These are phyloP conservation scores for Cremastinae sp. DNA, from an alignment of 2,888 invertebrate species.

Conservation along the genomic window DNA sequence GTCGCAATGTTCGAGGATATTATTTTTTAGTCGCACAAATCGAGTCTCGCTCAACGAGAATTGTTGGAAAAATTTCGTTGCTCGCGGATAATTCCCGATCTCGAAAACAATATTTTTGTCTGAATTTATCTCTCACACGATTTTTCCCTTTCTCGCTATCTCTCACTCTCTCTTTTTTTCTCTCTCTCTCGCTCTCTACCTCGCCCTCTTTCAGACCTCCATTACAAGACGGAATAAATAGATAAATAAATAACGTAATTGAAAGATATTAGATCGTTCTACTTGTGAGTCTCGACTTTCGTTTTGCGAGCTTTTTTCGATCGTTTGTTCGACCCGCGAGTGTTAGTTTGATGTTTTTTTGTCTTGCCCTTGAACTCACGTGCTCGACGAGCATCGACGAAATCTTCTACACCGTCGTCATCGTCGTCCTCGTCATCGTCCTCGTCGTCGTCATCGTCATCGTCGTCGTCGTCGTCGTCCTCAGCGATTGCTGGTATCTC, in stretches of 20 bases:
- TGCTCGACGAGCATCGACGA: constrained; percentile 87
- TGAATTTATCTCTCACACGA: constrained; percentile 1
- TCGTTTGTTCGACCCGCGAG: constrained; percentile 61
- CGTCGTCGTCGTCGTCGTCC: constrained; percentile 83
- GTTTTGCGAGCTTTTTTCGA: constrained; percentile 73
- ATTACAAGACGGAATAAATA: constrained; percentile 18
- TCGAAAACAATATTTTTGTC: constrained; percentile 3
- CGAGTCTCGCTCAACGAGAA: constrained; percentile 18
- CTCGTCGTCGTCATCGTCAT: constrained; percentile 85
- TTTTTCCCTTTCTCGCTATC: no score
- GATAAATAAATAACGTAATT: constrained; percentile 39
- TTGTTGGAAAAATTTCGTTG: not conserved
- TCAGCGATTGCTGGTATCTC: constrained; percentile 68
- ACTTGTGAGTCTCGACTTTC: constrained; percentile 55
- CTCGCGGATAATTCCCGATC: not conserved
- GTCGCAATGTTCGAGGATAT: constrained; percentile 30
- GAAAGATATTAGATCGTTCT: constrained; percentile 36
- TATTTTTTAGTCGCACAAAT: constrained; percentile 1
- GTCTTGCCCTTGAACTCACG: constrained; percentile 91
- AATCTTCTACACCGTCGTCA: constrained; percentile 85
- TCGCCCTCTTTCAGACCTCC: constrained; percentile 24
- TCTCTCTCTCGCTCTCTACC: constrained; percentile 8
- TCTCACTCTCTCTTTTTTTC: constrained; percentile 8
- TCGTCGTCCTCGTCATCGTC: constrained; percentile 86
- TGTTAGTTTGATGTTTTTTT: constrained; percentile 75